Conservation (phyloP, 2,797 vertebrate genomes). For the Pseudochirops corinnae region DNA sequence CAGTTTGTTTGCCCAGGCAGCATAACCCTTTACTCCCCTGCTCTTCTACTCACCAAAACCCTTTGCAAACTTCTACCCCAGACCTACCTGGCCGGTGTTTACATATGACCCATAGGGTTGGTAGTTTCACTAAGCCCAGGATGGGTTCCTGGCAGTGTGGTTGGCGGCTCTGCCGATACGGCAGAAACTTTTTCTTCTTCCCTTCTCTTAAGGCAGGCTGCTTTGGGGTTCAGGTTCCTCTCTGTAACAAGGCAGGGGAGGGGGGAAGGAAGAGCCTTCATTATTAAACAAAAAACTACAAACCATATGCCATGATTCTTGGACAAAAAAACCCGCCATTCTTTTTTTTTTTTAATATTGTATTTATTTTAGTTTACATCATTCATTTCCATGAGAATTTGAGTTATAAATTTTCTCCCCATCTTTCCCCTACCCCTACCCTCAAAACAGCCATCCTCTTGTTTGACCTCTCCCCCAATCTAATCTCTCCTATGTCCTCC, state of each 20-base stretch:
- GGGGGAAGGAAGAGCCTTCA: constrained; percentile 56
- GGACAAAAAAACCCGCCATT: constrained; percentile 10
- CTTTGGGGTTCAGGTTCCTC: constrained; percentile 98
- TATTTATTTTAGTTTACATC: too few relatives aligned
- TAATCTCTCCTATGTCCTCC: too few relatives aligned
- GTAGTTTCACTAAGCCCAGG: constrained; percentile 95
- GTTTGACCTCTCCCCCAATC: too few relatives aligned
- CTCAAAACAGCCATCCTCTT: too few relatives aligned
- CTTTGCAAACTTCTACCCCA: background rate
- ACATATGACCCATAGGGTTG: constrained; percentile 99
- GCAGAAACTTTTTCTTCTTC: constrained; percentile 98
- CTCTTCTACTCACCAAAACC: background rate
- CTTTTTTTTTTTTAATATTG: too few relatives aligned
- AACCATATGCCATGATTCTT: constrained; percentile 11
- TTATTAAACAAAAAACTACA: constrained; percentile 33
- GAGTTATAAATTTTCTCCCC: too few relatives aligned
- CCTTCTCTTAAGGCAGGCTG: constrained; percentile 99
- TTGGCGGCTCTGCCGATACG: constrained; percentile 93
- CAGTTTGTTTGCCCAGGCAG: background rate
- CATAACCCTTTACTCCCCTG: background rate
- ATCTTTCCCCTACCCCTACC: too few relatives aligned
- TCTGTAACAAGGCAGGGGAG: constrained; percentile 86
- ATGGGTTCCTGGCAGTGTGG: constrained; percentile 93
- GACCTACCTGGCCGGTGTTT: constrained; percentile 89
- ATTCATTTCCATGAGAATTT: too few relatives aligned